Evolutionary conservation across 1,140 invertebrate species (phyloP).

Genomic region (Proctacanthus coquilletti): DNA sequence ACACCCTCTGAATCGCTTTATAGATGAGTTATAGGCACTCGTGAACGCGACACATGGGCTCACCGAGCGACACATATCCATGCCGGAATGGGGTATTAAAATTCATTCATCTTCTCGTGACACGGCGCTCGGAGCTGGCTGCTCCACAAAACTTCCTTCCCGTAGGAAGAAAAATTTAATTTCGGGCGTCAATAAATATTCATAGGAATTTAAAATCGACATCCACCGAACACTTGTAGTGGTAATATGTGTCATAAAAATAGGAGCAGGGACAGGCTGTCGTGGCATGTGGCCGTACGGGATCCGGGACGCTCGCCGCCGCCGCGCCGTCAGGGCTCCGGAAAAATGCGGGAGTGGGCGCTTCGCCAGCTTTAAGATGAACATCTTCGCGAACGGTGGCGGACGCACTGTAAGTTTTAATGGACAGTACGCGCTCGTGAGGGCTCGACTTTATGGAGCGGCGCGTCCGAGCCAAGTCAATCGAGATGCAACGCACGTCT

Average conservation of each 20-base stretch:
- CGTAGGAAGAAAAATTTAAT: constrained; percentile 1
- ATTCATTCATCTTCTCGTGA: no score
- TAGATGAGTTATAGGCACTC: no score
- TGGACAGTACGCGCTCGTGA: background rate
- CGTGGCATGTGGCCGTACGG: background rate
- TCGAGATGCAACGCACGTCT: background rate
- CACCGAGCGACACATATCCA: no score
- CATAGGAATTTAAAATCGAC: constrained; percentile 1
- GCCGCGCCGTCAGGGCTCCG: background rate
- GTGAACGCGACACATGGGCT: no score
- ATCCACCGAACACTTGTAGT: no score
- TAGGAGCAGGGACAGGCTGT: no score
- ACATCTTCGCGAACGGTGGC: background rate
- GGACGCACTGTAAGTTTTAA: background rate
- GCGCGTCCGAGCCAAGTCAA: background rate
- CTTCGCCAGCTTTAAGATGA: background rate
- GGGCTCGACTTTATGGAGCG: background rate
- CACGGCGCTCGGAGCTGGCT: no score
- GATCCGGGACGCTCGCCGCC: background rate
- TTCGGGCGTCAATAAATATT: constrained; percentile 1
- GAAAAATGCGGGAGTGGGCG: background rate
- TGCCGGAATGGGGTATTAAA: no score
- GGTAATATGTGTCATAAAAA: no score
- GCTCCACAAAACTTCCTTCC: no score
- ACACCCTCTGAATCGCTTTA: no score